A percentile compares a stretch with the other conserved stretches of the same genome.
Evolutionary conservation across 2,888 invertebrate species (phyloP).

Genomic region (Heteropelma amictum): DNA sequence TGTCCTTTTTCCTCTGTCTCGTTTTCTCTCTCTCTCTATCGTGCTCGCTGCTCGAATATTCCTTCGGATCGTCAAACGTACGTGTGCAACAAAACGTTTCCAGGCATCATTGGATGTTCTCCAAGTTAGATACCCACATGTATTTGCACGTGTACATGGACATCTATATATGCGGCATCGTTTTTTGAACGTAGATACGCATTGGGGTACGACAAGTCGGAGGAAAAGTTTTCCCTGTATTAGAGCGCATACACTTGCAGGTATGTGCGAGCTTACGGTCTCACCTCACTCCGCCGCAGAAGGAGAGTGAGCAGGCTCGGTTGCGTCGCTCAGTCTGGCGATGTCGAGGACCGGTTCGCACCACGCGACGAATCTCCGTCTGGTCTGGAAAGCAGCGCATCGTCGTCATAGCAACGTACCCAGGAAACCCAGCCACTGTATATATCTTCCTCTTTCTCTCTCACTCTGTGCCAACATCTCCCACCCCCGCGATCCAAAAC

Average conservation of each 20-base stretch:
- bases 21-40: constrained; percentile 50
- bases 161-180: not conserved
- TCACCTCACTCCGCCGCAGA: not conserved
- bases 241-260: not conserved
- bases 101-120: constrained; percentile 66
- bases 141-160: not conserved
- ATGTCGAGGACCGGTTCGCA: constrained; percentile 55
- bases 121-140: constrained; percentile 18
- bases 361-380: constrained; percentile 56
- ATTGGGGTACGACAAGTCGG: constrained; percentile 18
- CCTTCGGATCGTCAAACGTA: constrained; percentile 57
- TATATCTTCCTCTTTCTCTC: constrained; percentile 38
- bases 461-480: constrained; percentile 43
- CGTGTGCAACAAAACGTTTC: constrained; percentile 74
- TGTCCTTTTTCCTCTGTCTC: constrained; percentile 10
- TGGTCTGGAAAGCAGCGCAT: constrained; percentile 53
- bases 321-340: constrained; percentile 61
- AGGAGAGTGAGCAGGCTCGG: constrained; percentile 9
- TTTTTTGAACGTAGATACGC: not conserved
- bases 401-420: constrained; percentile 73
- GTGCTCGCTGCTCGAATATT: constrained; percentile 55
- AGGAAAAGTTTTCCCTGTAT: constrained; percentile 20
- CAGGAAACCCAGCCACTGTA: constrained; percentile 75
- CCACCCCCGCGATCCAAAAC: not conserved
- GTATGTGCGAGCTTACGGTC: constrained; percentile 2